Evolutionary conservation across 2,888 invertebrate species (phyloP).

Genomic region (Clostera curtula): DNA sequence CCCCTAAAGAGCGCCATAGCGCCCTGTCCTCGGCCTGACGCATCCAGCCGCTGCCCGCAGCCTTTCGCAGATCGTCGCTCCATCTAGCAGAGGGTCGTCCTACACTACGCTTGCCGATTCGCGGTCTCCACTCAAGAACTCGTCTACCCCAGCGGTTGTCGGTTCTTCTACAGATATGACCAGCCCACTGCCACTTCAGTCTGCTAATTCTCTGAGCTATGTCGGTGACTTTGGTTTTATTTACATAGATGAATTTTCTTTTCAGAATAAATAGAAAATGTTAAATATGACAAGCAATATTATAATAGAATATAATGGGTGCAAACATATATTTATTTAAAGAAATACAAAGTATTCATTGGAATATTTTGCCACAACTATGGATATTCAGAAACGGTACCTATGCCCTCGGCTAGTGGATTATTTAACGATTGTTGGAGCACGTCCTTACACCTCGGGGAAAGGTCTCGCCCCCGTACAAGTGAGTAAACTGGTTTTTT

Average conservation of each 20-base stretch:
- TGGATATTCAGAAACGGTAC: constrained; percentile 82
- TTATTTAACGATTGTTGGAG: constrained; percentile 98
- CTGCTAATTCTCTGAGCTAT: no score
- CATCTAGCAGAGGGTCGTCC: no score
- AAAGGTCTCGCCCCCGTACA: constrained; percentile 84
- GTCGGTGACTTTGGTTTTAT: no score
- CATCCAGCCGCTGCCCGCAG: no score
- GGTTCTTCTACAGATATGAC: no score
- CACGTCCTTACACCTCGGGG: constrained; percentile 80
- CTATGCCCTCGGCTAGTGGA: constrained; percentile 93
- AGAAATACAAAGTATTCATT: constrained; percentile 23
- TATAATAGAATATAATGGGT: constrained; percentile 54
- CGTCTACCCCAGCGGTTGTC: no score
- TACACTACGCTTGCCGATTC: no score
- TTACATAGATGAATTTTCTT: constrained; percentile 19
- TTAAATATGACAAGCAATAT: constrained; percentile 72
- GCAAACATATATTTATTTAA: constrained; percentile 31
- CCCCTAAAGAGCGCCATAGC: no score
- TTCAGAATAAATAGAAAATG: constrained; percentile 38
- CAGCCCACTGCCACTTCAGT: no score
- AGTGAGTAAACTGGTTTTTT: constrained; percentile 66
- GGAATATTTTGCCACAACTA: constrained; percentile 38
- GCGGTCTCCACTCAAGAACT: no score
- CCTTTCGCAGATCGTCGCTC: no score
- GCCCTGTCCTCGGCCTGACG: no score